A percentile compares a stretch with the other conserved stretches of the same genome.
phyloP scores from a whole-genome alignment of 2,113 vertebrate genomes.

The Strix aluco region DNA sequence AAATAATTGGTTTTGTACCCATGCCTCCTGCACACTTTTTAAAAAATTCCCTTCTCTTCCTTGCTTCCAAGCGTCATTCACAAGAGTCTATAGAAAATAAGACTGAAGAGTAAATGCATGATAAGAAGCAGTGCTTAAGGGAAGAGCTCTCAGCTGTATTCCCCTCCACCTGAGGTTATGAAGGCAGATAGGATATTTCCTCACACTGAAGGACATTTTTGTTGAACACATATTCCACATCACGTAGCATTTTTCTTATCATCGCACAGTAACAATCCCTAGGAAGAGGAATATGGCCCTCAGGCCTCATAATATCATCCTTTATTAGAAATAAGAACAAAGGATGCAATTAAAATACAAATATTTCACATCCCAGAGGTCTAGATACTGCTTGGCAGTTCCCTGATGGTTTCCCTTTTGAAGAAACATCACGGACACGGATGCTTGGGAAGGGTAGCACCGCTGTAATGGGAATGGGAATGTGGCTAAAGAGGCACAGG shows the following conservation, averaged over 20 bases:
- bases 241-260: conserved; percentile 14
- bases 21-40: conserved; percentile 45
- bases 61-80: conserved; percentile 43
- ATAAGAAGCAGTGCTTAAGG: conserved; percentile 26
- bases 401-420: not conserved
- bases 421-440: accelerated
- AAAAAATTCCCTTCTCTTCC: conserved; percentile 28
- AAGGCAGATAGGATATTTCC: conserved; percentile 21
- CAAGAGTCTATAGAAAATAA: not conserved
- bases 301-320: conserved; percentile 54
- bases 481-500: not conserved
- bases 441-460: not conserved
- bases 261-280: not conserved
- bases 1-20: conserved; percentile 63
- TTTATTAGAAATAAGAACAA: conserved; percentile 64
- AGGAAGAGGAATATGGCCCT: conserved; percentile 40
- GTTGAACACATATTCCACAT: not conserved
- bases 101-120: conserved; percentile 18
- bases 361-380: conserved; percentile 37
- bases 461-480: not conserved
- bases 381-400: not conserved
- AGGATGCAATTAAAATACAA: conserved; percentile 67
- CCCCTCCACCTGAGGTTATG: not conserved
- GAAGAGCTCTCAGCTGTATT: conserved; percentile 41
- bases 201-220: not conserved